Base-by-base conservation (phyloP, 2,888 invertebrate genomes). In the Patella pellucida region DNA sequence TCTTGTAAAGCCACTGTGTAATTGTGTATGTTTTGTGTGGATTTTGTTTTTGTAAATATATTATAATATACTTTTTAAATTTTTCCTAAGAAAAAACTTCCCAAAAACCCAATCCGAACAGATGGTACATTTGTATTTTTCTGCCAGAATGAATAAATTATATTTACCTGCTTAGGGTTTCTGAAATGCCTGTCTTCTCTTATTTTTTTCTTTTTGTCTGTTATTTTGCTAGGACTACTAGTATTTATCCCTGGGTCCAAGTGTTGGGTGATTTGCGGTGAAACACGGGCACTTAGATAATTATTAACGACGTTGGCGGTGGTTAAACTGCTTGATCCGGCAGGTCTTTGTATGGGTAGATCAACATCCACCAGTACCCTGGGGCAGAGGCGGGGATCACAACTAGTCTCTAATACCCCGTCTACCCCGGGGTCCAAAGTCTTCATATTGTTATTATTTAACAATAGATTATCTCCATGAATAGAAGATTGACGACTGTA, bases 291-390 rank as follows among this genome's bases (percentile, higher is more conserved):
- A 41, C 71, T 27, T n/a, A 76, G 71, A 52, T 69, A 76, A 51
- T 69, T 71, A 69, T 76, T 72, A 51, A 76, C 76, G n/a, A 73
- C 54, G 7, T 51, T 51, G 11, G 76, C 73, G 12, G 73, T 73
- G 23, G 52, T 69, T 23, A 54, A 23, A 62, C 52, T 27, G 52
- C 15, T 56, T n/a, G 19, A 52, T 52, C 70, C 31, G 5, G 50
- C 16, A n/a, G 78, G 74, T 68, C 81, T 84, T 19, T 81, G 75
- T 62, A 84, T 80, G 41, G 82, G 80, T n/a, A 84, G 78, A 41
- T 85, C 82, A 31, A 83, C 83, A 31, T 83, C 84, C 12, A 82
- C 69, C 83, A 83, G 85, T 23, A 85, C 85, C 52, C 85, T 76
- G 16, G 85, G 85, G 11, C 84, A 85, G 50, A 85, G 80, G 12